These are phyloP conservation scores for Cydia amplana DNA, from an alignment of 1,140 invertebrate species.

Conservation along the genomic window DNA sequence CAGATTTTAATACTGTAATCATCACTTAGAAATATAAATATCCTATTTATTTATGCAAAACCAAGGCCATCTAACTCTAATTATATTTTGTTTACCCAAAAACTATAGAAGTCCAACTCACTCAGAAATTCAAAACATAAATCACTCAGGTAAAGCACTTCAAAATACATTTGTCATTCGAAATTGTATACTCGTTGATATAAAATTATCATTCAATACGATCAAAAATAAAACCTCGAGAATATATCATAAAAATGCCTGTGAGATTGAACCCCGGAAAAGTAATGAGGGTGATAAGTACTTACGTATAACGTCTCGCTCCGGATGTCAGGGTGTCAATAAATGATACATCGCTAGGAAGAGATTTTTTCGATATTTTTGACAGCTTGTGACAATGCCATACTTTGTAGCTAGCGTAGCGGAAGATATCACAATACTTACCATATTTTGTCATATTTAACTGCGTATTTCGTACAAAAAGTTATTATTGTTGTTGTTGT, in stretches of 20 bases:
- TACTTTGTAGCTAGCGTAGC: too few species aligned
- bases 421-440: too few species aligned
- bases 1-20: too few species aligned
- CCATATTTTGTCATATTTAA: too few species aligned
- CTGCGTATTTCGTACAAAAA: too few species aligned
- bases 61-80: not conserved
- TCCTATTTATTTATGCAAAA: not conserved
- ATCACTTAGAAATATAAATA: not conserved
- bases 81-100: not conserved
- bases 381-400: not conserved
- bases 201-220: not conserved
- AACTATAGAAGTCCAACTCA: not conserved
- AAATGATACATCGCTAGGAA: not conserved
- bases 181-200: not conserved
- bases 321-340: slow-evolving; percentile 16
- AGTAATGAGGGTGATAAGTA: slow-evolving; percentile 30
- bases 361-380: not conserved
- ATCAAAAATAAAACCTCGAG: not conserved
- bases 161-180: not conserved
- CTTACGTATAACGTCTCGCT: slow-evolving; percentile 4
- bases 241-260: slow-evolving; percentile 11
- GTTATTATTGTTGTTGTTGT: too few species aligned
- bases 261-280: slow-evolving; percentile 19
- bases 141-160: not conserved
- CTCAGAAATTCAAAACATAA: not conserved